Evolutionary conservation across 2,888 invertebrate species (phyloP).

Genomic region (Kryphioiulus occultus): DNA sequence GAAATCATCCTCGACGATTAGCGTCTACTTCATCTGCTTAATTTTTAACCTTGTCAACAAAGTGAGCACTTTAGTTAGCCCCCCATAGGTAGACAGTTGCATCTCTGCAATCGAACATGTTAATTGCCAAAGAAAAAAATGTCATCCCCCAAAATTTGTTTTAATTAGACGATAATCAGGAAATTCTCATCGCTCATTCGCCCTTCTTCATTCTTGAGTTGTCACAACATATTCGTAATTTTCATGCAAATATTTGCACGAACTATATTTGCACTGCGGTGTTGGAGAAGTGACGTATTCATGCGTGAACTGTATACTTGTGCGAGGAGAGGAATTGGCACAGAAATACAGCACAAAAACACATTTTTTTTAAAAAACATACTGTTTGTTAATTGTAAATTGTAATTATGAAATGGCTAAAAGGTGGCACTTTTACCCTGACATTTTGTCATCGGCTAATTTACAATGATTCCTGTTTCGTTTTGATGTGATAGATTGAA

Average conservation of each 20-base stretch:
- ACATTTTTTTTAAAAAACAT: too few relatives aligned
- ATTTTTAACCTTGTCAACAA: constrained; percentile 39
- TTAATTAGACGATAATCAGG: background rate
- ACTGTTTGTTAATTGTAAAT: too few relatives aligned
- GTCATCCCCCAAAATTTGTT: background rate
- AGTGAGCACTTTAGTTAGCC: background rate
- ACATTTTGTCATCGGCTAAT: too few relatives aligned
- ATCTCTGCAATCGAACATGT: background rate
- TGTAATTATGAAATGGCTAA: too few relatives aligned
- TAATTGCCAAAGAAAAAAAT: background rate
- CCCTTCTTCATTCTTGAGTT: background rate
- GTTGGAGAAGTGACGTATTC: background rate
- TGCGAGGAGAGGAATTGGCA: background rate
- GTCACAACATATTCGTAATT: background rate
- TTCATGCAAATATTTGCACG: background rate
- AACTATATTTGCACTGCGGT: background rate
- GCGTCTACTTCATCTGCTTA: constrained; percentile 35
- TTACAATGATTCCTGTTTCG: too few relatives aligned
- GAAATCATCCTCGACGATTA: constrained; percentile 20
- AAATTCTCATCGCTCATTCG: background rate
- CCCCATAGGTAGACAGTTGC: background rate
- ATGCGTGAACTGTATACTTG: background rate
- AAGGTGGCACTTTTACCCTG: too few relatives aligned
- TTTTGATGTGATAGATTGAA: too few relatives aligned
- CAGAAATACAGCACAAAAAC: too few relatives aligned